Percentiles rank a stretch among this genome's conserved stretches.
phyloP scores from a whole-genome alignment of 2,797 vertebrate genomes.

The Sebastes vulpes region DNA sequence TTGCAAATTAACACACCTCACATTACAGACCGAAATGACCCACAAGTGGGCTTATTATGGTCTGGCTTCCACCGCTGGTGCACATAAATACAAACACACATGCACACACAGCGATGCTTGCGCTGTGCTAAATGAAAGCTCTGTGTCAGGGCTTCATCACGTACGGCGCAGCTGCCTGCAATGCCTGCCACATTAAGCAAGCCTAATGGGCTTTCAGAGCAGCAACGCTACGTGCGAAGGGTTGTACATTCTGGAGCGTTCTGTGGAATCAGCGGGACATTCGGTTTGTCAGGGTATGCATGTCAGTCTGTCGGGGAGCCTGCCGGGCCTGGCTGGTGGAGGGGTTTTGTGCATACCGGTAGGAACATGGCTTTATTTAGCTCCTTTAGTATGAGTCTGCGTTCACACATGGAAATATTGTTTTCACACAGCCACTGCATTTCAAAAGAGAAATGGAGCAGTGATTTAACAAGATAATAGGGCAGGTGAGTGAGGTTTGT shows the following conservation, averaged over 20 bases:
- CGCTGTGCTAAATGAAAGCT: constrained; percentile 73
- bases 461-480: constrained; percentile 48
- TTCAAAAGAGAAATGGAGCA: constrained; percentile 16
- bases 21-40: constrained; percentile 26
- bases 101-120: constrained; percentile 30
- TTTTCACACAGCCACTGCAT: constrained; percentile 8
- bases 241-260: constrained; percentile 55
- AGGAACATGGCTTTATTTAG: constrained; percentile 13
- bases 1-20: constrained; percentile 31
- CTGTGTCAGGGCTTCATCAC: constrained; percentile 75
- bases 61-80: constrained; percentile 27
- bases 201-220: constrained; percentile 77
- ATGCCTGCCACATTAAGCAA: constrained; percentile 78
- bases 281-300: constrained; percentile 54
- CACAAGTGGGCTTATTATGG: constrained; percentile 57
- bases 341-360: background rate
- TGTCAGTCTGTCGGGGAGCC: constrained; percentile 46
- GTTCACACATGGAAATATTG: constrained; percentile 4
- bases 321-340: background rate
- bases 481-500: constrained; percentile 10
- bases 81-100: constrained; percentile 44
- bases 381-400: constrained; percentile 5
- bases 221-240: constrained; percentile 42
- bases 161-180: constrained; percentile 68
- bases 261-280: constrained; percentile 64